These are phyloP conservation scores for Thymelicus sylvestris DNA, from an alignment of 2,888 invertebrate genomes.

Conservation along the genomic window DNA sequence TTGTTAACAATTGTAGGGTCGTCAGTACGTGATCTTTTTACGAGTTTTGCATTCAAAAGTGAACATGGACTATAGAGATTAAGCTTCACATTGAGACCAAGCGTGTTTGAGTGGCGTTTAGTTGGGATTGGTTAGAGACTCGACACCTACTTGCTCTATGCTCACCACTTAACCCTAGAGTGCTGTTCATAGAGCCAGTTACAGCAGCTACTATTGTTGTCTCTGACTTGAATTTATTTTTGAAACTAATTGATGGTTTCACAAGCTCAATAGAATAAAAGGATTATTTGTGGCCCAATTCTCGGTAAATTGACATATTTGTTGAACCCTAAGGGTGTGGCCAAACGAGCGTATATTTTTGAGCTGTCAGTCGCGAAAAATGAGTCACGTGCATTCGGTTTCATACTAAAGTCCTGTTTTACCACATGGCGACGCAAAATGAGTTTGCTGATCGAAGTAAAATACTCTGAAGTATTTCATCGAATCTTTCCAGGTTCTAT, in stretches of 20 bases:
- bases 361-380: too few relatives aligned
- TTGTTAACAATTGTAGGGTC: constrained; percentile 37
- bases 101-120: constrained; percentile 36
- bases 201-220: neutral
- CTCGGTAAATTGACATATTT: too few relatives aligned
- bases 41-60: constrained; percentile 32
- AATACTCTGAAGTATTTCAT: neutral
- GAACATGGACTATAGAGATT: constrained; percentile 27
- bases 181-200: neutral
- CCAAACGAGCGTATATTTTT: too few relatives aligned
- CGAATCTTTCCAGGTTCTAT: constrained; percentile 9
- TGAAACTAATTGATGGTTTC: neutral
- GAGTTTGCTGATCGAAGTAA: neutral
- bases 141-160: constrained; percentile 29
- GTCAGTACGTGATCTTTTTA: constrained; percentile 35
- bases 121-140: constrained; percentile 27
- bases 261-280: too few relatives aligned
- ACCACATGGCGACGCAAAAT: too few relatives aligned
- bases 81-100: constrained; percentile 24
- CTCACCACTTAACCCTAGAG: constrained; percentile 19
- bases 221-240: neutral
- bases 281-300: too few relatives aligned
- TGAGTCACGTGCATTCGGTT: too few relatives aligned
- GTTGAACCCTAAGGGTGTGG: too few relatives aligned
- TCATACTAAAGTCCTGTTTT: too few relatives aligned